These are phyloP conservation scores for Proisotoma minuta DNA, from an alignment of 2,888 invertebrate species.

Conservation along the genomic window DNA sequence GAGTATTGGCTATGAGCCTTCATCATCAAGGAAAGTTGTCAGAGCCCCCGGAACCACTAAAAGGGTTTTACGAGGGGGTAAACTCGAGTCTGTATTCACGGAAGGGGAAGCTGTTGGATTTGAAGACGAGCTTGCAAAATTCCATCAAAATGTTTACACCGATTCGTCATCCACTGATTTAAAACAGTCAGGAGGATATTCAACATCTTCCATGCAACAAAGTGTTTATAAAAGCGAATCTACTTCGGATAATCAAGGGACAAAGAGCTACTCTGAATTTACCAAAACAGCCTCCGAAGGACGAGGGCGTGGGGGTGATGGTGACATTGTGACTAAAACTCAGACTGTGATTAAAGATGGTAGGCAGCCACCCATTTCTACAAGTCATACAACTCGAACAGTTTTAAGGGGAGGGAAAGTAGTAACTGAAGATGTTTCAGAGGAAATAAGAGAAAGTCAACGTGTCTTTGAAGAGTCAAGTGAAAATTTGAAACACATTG, in stretches of 20 bases:
- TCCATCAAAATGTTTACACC: not conserved
- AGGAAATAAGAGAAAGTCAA: conserved; percentile 24
- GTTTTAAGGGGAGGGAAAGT: conserved; percentile 38
- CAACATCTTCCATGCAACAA: conserved; percentile 4
- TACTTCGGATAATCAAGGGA: not conserved
- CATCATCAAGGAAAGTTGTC: conserved; percentile 17
- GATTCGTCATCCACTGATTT: not conserved
- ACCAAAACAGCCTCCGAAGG: not conserved
- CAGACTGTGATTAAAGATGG: not conserved
- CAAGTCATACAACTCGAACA: conserved; percentile 19
- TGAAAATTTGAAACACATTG: conserved; percentile 20
- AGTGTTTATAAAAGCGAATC: not conserved
- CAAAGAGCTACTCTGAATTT: conserved; percentile 11
- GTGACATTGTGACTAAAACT: conserved; percentile 5
- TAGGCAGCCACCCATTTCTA: not conserved
- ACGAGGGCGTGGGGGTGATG: not conserved
- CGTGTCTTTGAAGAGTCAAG: conserved; percentile 30
- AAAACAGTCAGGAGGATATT: not conserved
- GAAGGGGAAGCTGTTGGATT: conserved; percentile 28
- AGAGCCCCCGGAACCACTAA: conserved; percentile 22
- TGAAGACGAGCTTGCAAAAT: conserved; percentile 18
- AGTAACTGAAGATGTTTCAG: conserved; percentile 17
- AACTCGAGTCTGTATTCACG: conserved; percentile 30
- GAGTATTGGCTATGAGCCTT: not conserved
- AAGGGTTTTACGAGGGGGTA: conserved; percentile 39